Percentiles rank a stretch among this genome's conserved stretches.
Evolutionary conservation across 2,888 invertebrate genomes (phyloP).

Genomic region (Pristionchus entomophagus): DNA sequence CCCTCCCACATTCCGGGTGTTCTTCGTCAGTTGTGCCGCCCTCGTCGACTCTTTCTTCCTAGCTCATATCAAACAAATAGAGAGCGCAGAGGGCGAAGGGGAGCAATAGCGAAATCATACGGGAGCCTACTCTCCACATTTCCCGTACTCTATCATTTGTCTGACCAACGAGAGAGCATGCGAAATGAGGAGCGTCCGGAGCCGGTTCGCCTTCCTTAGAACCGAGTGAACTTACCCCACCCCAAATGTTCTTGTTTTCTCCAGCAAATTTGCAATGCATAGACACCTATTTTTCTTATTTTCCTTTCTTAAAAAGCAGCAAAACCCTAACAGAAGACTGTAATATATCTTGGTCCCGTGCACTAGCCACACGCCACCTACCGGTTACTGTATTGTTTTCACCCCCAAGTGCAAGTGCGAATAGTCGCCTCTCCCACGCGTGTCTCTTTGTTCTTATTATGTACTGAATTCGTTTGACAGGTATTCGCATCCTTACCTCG

Average conservation of each 20-base stretch:
- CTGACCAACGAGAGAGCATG: too few species aligned
- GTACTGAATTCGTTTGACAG: background rate
- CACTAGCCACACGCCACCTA: too few species aligned
- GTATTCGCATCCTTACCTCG: slow-evolving; percentile 3
- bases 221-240: slow-evolving; percentile 2
- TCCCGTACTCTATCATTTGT: too few species aligned
- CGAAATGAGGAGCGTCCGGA: too few species aligned
- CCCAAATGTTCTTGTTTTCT: slow-evolving; percentile 5
- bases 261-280: background rate
- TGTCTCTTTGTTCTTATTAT: background rate
- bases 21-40: slow-evolving; percentile 32
- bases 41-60: slow-evolving; percentile 34
- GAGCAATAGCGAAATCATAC: background rate
- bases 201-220: too few species aligned
- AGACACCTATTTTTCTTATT: background rate
- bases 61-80: slow-evolving; percentile 44
- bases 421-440: background rate
- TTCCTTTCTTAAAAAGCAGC: too few species aligned
- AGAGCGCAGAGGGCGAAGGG: background rate
- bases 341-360: too few species aligned
- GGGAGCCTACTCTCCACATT: too few species aligned
- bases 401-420: background rate
- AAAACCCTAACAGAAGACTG: too few species aligned
- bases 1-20: slow-evolving; percentile 27
- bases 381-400: background rate